These are phyloP conservation scores for Notoglanidium macrostoma DNA, from an alignment of 2,797 vertebrate species.

Conservation along the genomic window DNA sequence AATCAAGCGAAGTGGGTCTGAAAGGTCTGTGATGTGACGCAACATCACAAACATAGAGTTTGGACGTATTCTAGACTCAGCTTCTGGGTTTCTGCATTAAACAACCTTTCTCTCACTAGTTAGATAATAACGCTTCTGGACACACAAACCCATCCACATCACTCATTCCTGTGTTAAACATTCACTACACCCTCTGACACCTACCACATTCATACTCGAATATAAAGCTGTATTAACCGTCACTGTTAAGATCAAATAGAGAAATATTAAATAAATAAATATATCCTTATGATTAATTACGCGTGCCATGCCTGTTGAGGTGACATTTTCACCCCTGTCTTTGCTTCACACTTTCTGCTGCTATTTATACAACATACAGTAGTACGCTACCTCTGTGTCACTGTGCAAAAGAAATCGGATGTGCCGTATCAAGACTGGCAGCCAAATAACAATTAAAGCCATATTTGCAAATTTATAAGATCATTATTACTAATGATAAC, in stretches of 20 bases:
- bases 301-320: not conserved
- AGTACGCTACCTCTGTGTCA: not conserved
- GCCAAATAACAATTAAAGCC: not conserved
- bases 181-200: constrained; percentile 9
- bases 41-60: constrained; percentile 16
- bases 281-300: not conserved
- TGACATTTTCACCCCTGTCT: not conserved
- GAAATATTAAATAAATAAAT: not conserved
- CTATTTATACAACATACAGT: not conserved
- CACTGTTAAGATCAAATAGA: not conserved
- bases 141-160: not conserved
- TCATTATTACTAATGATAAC: not conserved
- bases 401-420: not conserved
- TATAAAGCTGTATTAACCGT: not conserved
- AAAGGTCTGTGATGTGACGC: not conserved
- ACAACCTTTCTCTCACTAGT: constrained; percentile 5
- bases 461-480: not conserved
- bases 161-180: constrained; percentile 36
- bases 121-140: not conserved
- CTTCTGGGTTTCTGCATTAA: not conserved
- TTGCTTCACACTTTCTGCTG: not conserved
- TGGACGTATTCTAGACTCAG: not conserved
- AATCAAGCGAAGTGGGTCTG: not conserved
- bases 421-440: not conserved
- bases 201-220: not conserved